Evolutionary conservation across 2,888 invertebrate species (phyloP).

Genomic region (Leuctra nigra): DNA sequence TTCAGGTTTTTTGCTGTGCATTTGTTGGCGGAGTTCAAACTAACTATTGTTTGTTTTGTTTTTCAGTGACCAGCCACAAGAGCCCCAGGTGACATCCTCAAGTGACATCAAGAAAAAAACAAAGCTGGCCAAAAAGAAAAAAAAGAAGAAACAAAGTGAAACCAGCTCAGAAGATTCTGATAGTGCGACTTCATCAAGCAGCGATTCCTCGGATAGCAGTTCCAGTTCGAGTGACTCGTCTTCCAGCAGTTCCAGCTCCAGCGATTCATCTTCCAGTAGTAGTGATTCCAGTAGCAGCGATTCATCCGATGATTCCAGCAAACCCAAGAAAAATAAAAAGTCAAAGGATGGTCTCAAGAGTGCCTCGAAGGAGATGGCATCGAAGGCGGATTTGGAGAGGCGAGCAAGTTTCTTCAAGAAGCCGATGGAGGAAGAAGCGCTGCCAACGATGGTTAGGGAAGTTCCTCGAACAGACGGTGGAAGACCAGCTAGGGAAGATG

Average conservation of each 20-base stretch:
- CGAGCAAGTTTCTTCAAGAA: conserved; percentile 6
- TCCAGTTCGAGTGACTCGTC: conserved; percentile 9
- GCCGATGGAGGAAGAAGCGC: too few relatives aligned
- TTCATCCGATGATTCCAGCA: background rate
- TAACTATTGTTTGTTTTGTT: background rate
- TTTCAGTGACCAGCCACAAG: background rate
- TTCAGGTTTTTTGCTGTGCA: too few relatives aligned
- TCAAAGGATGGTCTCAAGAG: background rate
- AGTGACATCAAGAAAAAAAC: conserved; percentile 1
- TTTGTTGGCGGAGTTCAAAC: too few relatives aligned
- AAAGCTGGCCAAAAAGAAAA: background rate
- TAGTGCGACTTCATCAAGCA: background rate
- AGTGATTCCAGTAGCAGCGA: too few relatives aligned
- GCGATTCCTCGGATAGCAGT: background rate
- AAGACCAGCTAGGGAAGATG: too few relatives aligned
- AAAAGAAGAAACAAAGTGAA: conserved; percentile 7
- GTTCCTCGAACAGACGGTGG: too few relatives aligned
- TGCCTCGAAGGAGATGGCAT: background rate
- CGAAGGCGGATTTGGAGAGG: background rate
- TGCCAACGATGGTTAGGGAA: too few relatives aligned
- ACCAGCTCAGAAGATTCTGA: background rate
- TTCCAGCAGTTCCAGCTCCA: conserved; percentile 8
- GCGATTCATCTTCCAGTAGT: background rate
- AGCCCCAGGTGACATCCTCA: conserved; percentile 1
- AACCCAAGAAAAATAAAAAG: background rate